These are phyloP conservation scores for Eurosta solidaginis DNA, from an alignment of 1,140 invertebrate genomes.

Conservation along the genomic window DNA sequence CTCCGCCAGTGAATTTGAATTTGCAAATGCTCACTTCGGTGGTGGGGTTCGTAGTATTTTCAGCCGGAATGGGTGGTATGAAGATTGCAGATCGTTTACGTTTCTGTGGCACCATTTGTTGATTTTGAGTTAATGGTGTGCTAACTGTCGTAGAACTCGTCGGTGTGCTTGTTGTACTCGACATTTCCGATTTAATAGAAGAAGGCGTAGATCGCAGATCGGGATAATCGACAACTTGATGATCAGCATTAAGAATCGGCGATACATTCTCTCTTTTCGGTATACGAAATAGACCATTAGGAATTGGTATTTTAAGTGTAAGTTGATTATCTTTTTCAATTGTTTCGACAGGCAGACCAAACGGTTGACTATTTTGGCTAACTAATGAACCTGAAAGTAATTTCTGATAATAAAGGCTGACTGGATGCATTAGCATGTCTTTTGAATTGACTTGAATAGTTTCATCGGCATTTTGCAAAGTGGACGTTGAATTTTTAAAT, in stretches of 20 bases:
- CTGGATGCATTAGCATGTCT: constrained; percentile 68
- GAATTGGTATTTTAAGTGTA: constrained; percentile 54
- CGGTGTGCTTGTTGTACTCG: constrained; percentile 37
- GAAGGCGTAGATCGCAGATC: constrained; percentile 35
- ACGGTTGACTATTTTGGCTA: constrained; percentile 3
- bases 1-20: constrained; percentile 89
- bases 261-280: constrained; percentile 20
- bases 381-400: constrained; percentile 61
- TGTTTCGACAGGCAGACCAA: constrained; percentile 47
- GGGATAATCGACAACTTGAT: constrained; percentile 27
- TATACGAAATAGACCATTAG: constrained; percentile 44
- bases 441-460: not conserved
- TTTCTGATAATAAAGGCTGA: constrained; percentile 76
- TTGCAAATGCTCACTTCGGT: constrained; percentile 89
- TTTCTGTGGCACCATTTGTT: constrained; percentile 64
- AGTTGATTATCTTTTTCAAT: constrained; percentile 57
- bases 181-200: constrained; percentile 39
- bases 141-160: constrained; percentile 36
- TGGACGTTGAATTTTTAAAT: not conserved
- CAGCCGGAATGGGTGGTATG: constrained; percentile 76
- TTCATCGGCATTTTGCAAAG: not conserved
- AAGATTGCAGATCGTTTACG: constrained; percentile 80
- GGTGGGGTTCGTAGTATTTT: constrained; percentile 73
- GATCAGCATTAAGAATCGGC: not conserved
- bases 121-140: constrained; percentile 38